Base-by-base conservation (phyloP, 37 sponge, comb jelly and placozoan species). In the Trichoplax adhaerens region DNA sequence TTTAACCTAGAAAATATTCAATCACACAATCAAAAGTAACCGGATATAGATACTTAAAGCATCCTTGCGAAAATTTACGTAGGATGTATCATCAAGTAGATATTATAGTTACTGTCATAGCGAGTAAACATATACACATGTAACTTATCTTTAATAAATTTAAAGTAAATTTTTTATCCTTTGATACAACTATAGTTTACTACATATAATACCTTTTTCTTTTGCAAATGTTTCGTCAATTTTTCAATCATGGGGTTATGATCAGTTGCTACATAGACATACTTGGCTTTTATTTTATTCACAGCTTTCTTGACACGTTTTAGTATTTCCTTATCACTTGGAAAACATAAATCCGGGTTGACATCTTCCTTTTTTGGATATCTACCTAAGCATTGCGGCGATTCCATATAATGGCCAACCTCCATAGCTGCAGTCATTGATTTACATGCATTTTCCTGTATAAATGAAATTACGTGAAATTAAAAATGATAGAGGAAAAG, bases 381-480 rank as follows among this genome's bases (percentile, higher is more conserved):
- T 53, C 80, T 72, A 56, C 83, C 88, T 58, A 91, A 68, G 53
- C 91, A 91, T 70, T 91, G 91, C 2, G 57, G 74, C 46, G 91
- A 91, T 75, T 86, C 91, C 84, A 91, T 84, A 77, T 76, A 87
- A 56, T 71, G 29, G 29, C 29, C 29, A 29, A 29, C 29, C 29
- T 66, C 68, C 1, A 72, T 88, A 78, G 60, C 29, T 29, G 29
- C 29, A 0, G 29, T 29, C 29, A 29, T 29, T 29, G 29, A 76
- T 54, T 83, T 74, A 78, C 91, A 91, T 7, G 88, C 81, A 64
- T 74, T 73, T 46, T 58, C 1, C 79, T 78, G 55, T 4, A 52
- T 50, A 0, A n/a, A 12, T 53, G 55, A 6, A 7, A 51, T 58
- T n/a, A 53, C 29, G 67, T 53, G 47, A 48, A 58, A 50, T 6